Base-by-base conservation (phyloP, 2,113 vertebrate genomes). In the Stercorarius parasiticus region DNA sequence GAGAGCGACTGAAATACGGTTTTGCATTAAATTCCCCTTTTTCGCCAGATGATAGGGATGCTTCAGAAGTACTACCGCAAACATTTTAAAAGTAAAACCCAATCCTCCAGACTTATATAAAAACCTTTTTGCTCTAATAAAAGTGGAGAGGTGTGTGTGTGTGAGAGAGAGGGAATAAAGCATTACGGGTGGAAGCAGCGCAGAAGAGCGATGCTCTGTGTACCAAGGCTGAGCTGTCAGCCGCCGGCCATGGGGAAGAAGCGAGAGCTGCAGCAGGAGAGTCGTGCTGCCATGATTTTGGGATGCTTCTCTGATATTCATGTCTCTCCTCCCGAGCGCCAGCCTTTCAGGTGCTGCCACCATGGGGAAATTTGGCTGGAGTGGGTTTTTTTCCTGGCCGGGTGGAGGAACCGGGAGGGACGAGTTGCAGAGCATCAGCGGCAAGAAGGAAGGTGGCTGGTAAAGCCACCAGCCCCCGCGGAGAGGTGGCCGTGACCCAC, bases 11-110 rank as follows among this genome's bases (percentile, higher is more conserved):
- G 87, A 97, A 96, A 92, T 91, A 95, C 6, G 55, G 53, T 36
- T 95, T 93, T 95, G 88, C 87, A 93, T 83, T 95, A 94, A 93
- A 93, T 93, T 93, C 52, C 30, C n/a, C 83, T 88, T 95, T 90
- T 84, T 90, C 92, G 67, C 82, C 61, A 85, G 84, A 91, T 93
- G 83, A 95, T 80, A 85, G 42, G 67, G 64, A 86, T 81, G 66
- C 82, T 95, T 96, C 76, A 71, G 64, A 95, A 92, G 89, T 73
- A 91, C 52, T 55, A 38, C 64, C 40, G n/a, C 67, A 86, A 92
- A 81, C 70, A 65, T 91, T 91, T 40, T 45, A 58, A 95, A 42
- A 95, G 88, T 82, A 96, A 94, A 84, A 27, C 4, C 47, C 49
- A 87, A 89, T 85, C 70, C 62, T 76, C 66, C 26, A 69, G 67